These are phyloP conservation scores for Phymastichus coffea DNA, from an alignment of 1,140 invertebrate genomes.

Conservation along the genomic window DNA sequence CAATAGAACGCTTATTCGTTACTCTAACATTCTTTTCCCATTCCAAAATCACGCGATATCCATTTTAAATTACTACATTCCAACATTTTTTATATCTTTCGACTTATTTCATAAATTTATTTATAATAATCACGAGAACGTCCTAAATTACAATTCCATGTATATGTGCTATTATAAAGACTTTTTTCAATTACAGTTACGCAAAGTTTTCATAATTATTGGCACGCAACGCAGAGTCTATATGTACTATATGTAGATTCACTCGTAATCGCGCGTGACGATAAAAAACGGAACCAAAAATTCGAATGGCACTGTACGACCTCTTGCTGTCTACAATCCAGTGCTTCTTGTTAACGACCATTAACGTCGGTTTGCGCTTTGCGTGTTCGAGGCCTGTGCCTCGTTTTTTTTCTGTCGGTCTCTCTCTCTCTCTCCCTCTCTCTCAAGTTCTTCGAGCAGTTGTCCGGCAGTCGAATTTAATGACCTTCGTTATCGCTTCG, in stretches of 20 bases:
- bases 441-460: constrained; percentile 18
- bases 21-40: too few relatives aligned
- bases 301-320: background rate
- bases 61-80: too few relatives aligned
- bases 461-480: constrained; percentile 25
- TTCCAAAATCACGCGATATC: too few relatives aligned
- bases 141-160: too few relatives aligned
- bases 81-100: too few relatives aligned
- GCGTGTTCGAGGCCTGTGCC: constrained; percentile 3
- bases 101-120: too few relatives aligned
- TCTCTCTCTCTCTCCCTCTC: background rate
- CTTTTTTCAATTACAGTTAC: too few relatives aligned
- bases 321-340: constrained; percentile 8
- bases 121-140: too few relatives aligned
- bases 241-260: constrained; percentile 1
- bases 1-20: too few relatives aligned
- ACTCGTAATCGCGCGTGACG: constrained; percentile 6
- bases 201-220: too few relatives aligned
- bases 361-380: constrained; percentile 9
- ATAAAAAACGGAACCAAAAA: constrained; percentile 9
- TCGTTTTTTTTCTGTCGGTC: background rate
- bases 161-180: too few relatives aligned
- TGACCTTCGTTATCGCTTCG: constrained; percentile 26
- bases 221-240: too few relatives aligned
- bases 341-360: constrained; percentile 22